Percentiles rank a stretch among this genome's conserved stretches.
Evolutionary conservation across 2,113 vertebrate genomes (phyloP).

Genomic region (Picathartes gymnocephalus): DNA sequence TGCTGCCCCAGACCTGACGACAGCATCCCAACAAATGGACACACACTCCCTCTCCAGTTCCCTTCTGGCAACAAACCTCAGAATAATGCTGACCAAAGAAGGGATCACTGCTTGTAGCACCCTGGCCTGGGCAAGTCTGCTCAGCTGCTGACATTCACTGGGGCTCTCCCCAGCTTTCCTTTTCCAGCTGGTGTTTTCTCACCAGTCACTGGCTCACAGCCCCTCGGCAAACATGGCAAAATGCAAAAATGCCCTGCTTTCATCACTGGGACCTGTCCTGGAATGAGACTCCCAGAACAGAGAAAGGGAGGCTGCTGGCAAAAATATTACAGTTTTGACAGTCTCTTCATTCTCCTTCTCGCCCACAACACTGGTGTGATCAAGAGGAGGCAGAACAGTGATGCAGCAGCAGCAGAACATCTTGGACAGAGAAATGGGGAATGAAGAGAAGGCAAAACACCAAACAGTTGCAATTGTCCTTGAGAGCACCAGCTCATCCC

Average conservation of each 20-base stretch:
- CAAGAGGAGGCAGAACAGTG: not conserved
- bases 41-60: not conserved
- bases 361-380: not conserved
- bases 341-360: not conserved
- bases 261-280: not conserved
- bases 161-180: not conserved
- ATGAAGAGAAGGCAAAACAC: not conserved
- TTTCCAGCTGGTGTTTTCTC: not conserved
- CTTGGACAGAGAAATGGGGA: fast-evolving
- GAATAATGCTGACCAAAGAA: not conserved
- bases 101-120: not conserved
- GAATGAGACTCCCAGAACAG: not conserved
- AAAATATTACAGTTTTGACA: not conserved
- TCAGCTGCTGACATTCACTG: not conserved
- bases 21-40: not conserved
- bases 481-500: not conserved
- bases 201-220: fast-evolving
- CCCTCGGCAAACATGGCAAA: not conserved
- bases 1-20: not conserved
- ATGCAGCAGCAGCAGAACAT: not conserved
- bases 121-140: not conserved
- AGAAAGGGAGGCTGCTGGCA: not conserved
- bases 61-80: not conserved
- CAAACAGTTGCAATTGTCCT: not conserved
- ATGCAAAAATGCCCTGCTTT: not conserved